Conservation (phyloP, 2,888 invertebrate genomes). For the Achlya flavicornis region DNA sequence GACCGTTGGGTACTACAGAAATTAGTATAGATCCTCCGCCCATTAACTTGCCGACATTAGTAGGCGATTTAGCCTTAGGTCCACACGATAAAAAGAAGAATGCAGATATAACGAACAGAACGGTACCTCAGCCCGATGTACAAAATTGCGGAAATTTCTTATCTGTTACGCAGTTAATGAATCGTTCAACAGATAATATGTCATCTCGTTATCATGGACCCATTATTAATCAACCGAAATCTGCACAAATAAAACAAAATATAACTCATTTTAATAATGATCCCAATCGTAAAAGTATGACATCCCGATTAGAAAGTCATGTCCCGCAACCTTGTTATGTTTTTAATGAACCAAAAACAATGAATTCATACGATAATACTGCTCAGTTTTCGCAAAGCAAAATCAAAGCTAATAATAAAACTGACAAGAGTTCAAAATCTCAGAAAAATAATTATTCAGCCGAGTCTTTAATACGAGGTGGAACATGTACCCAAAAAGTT, state of each 20-base stretch:
- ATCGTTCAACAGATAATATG: conserved; percentile 70
- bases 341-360: conserved; percentile 66
- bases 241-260: conserved; percentile 59
- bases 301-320: conserved; percentile 61
- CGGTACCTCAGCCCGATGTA: conserved; percentile 57
- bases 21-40: conserved; percentile 79
- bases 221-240: conserved; percentile 57
- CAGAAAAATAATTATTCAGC: conserved; percentile 78
- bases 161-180: conserved; percentile 79
- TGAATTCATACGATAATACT: conserved; percentile 62
- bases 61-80: conserved; percentile 76
- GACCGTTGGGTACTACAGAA: conserved; percentile 75
- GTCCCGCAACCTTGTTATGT: conserved; percentile 66
- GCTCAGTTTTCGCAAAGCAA: conserved; percentile 63
- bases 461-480: conserved; percentile 72
- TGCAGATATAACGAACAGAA: conserved; percentile 56
- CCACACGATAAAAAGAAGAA: conserved; percentile 77
- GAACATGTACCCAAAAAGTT: conserved; percentile 66
- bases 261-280: conserved; percentile 58
- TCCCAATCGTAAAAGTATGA: conserved; percentile 57
- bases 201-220: conserved; percentile 62
- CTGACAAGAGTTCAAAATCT: conserved; percentile 65
- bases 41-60: conserved; percentile 74
- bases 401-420: conserved; percentile 58
- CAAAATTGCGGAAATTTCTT: conserved; percentile 76